Evolutionary conservation across 1,140 invertebrate genomes (phyloP).

Genomic region (Drosophila pandora): DNA sequence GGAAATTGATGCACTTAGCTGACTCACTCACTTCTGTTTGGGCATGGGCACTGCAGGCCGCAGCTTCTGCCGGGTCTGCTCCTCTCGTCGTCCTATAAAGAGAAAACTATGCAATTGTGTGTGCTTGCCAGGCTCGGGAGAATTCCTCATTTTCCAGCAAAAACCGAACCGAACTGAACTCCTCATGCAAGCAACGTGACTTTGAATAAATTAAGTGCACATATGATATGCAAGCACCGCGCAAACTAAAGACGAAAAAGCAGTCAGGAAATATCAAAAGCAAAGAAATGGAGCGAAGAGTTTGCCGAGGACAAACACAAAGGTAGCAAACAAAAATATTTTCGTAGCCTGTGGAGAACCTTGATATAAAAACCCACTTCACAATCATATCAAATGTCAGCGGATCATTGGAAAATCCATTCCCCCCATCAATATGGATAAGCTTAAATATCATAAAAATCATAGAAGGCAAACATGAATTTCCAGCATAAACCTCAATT

Average conservation of each 20-base stretch:
- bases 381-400: constrained; percentile 25
- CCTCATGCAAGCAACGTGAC: constrained; percentile 69
- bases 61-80: constrained; percentile 17
- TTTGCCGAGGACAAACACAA: constrained; percentile 28
- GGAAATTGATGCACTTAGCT: constrained; percentile 82
- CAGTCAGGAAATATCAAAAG: not conserved
- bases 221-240: constrained; percentile 62
- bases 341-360: not conserved
- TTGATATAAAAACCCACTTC: constrained; percentile 10
- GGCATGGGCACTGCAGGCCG: constrained; percentile 29
- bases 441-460: constrained; percentile 20
- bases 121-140: constrained; percentile 23
- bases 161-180: constrained; percentile 3
- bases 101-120: constrained; percentile 38
- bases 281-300: constrained; percentile 55
- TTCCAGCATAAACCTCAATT: constrained; percentile 31
- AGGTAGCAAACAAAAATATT: constrained; percentile 48
- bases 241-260: not conserved
- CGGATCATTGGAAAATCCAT: constrained; percentile 16
- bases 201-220: constrained; percentile 77
- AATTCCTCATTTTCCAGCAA: constrained; percentile 45
- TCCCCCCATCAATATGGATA: constrained; percentile 23
- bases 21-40: constrained; percentile 79
- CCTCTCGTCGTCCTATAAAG: constrained; percentile 22
- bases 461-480: constrained; percentile 33